Conservation (phyloP, 1,140 invertebrate species). For the Lithobius niger region DNA sequence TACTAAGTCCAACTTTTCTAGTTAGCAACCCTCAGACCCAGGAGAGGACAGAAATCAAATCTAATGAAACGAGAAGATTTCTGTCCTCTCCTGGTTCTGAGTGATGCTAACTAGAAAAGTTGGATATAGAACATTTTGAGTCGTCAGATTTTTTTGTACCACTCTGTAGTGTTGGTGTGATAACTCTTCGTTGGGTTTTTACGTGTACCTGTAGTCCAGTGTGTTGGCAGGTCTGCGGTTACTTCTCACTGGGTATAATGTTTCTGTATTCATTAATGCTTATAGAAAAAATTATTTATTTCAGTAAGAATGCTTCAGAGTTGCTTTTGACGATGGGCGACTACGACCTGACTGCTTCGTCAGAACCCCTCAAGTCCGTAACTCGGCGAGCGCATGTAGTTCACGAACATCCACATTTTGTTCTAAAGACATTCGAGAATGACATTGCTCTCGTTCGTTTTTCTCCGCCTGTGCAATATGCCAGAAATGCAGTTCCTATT, state of each 20-base stretch:
- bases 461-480: conserved; percentile 58
- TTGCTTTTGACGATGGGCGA: conserved; percentile 74
- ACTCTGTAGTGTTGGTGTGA: background rate
- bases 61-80: too few relatives aligned
- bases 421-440: conserved; percentile 81
- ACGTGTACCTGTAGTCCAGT: background rate
- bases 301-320: conserved; percentile 74
- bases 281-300: conserved; percentile 8
- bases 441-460: conserved; percentile 77
- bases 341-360: conserved; percentile 68
- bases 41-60: too few relatives aligned
- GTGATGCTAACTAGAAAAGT: too few relatives aligned
- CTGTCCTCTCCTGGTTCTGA: too few relatives aligned
- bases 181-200: background rate
- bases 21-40: too few relatives aligned
- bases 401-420: conserved; percentile 80
- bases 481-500: conserved; percentile 19
- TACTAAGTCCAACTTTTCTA: too few relatives aligned
- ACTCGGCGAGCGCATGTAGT: conserved; percentile 78
- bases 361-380: conserved; percentile 73
- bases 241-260: background rate
- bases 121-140: too few relatives aligned
- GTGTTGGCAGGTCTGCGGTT: background rate
- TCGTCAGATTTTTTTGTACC: too few relatives aligned
- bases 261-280: background rate